A percentile compares a stretch with the other conserved stretches of the same genome.
phyloP scores from a whole-genome alignment of 2,113 vertebrate species.

The Syrrhaptes paradoxus region DNA sequence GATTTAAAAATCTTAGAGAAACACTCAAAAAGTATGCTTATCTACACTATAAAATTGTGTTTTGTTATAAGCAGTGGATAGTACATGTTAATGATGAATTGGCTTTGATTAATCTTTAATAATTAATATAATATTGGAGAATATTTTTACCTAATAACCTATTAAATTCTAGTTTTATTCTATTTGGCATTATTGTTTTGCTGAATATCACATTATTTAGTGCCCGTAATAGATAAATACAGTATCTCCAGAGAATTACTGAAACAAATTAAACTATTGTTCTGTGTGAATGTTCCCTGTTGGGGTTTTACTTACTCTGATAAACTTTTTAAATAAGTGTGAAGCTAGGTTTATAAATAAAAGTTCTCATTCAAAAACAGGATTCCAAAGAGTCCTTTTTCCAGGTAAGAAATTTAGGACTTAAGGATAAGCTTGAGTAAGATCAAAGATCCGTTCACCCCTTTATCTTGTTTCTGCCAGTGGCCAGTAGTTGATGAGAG shows the following conservation, averaged over 20 bases:
- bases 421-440: neutral
- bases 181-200: neutral
- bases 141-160: neutral
- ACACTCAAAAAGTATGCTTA: conserved; percentile 93
- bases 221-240: neutral
- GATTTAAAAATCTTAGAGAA: conserved; percentile 99
- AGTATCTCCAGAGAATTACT: neutral
- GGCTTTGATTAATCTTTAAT: neutral
- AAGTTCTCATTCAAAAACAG: neutral
- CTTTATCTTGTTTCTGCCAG: neutral
- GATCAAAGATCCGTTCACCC: neutral
- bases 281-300: neutral
- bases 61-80: neutral
- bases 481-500: neutral
- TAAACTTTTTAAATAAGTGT: conserved; percentile 23
- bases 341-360: neutral
- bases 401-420: neutral
- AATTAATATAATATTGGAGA: neutral
- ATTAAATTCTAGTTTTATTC: neutral
- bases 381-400: neutral
- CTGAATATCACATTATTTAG: neutral
- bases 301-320: neutral
- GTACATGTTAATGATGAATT: neutral
- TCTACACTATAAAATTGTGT: neutral
- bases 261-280: conserved; percentile 27